Evolutionary conservation across 1,140 invertebrate genomes (phyloP).

Genomic region (Laupala kohalensis): DNA sequence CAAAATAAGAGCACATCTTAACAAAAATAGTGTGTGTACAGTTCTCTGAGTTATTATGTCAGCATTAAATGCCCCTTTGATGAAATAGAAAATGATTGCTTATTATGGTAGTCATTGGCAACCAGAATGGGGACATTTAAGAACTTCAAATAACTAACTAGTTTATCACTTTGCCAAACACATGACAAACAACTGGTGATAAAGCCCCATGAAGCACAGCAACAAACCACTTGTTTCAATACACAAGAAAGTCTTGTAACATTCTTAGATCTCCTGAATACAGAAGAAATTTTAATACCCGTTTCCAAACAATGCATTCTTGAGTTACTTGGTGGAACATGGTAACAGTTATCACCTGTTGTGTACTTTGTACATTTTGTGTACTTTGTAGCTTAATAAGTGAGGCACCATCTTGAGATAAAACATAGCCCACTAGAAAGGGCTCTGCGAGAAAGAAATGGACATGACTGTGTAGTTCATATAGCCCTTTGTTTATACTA

Average conservation of each 20-base stretch:
- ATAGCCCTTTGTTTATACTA: slow-evolving; percentile 4
- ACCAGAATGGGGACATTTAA: not conserved
- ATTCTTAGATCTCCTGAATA: not conserved
- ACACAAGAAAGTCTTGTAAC: not conserved
- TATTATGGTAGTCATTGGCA: not conserved
- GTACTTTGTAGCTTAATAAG: slow-evolving; percentile 7
- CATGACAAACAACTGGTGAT: slow-evolving; percentile 5
- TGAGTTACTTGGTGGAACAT: not conserved
- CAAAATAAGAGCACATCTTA: slow-evolving; percentile 8
- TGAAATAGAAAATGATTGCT: too few relatives aligned
- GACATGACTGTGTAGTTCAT: slow-evolving; percentile 6
- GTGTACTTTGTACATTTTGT: slow-evolving; percentile 3
- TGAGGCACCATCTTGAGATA: slow-evolving; percentile 9
- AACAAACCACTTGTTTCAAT: not conserved
- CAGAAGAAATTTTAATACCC: not conserved
- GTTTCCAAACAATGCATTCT: not conserved
- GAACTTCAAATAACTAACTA: not conserved
- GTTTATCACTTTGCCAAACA: slow-evolving; percentile 2
- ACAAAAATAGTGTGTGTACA: slow-evolving; percentile 8
- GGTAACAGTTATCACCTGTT: not conserved
- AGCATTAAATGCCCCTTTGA: slow-evolving; percentile 1
- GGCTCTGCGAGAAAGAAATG: slow-evolving; percentile 1
- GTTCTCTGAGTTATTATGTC: slow-evolving; percentile 6
- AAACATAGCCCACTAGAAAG: slow-evolving; percentile 1
- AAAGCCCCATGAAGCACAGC: not conserved